phyloP scores from a whole-genome alignment of 2,888 invertebrate genomes.

The Cotesia congregata region DNA sequence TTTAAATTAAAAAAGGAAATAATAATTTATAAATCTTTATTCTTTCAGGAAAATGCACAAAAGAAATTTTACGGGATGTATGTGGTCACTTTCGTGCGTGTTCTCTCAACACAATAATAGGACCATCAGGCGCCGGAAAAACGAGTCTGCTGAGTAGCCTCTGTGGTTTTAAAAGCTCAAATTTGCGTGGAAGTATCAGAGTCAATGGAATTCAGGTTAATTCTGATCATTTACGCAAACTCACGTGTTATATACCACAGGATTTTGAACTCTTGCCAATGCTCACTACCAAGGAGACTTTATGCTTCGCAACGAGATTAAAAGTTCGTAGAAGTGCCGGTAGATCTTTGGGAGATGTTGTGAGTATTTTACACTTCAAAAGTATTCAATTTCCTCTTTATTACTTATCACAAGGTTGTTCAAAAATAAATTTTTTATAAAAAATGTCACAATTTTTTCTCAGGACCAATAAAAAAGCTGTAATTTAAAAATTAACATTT shows the following conservation, averaged over 20 bases:
- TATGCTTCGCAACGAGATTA: conserved; percentile 74
- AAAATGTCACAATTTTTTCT: no score
- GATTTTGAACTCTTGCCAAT: conserved; percentile 73
- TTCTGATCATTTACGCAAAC: conserved; percentile 78
- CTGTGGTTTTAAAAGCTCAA: conserved; percentile 74
- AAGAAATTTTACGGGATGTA: conserved; percentile 69
- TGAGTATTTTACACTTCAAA: neutral
- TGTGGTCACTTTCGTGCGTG: conserved; percentile 76
- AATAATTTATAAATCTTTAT: neutral
- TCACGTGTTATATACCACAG: conserved; percentile 81
- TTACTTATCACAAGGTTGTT: no score
- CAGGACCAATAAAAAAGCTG: no score
- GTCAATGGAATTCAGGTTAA: conserved; percentile 79
- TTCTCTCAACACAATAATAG: conserved; percentile 77
- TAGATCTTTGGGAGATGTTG: neutral
- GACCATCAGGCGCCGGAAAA: conserved; percentile 84
- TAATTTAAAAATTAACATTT: no score
- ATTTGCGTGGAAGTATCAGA: conserved; percentile 74
- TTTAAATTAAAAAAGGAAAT: neutral
- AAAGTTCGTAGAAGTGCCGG: conserved; percentile 59
- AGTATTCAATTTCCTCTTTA: no score
- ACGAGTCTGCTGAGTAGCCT: conserved; percentile 82
- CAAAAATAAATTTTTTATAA: no score
- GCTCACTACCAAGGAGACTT: conserved; percentile 74
- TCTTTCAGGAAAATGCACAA: conserved; percentile 17